phyloP scores from a whole-genome alignment of 2,797 vertebrate genomes.

The Anniella stebbinsi region DNA sequence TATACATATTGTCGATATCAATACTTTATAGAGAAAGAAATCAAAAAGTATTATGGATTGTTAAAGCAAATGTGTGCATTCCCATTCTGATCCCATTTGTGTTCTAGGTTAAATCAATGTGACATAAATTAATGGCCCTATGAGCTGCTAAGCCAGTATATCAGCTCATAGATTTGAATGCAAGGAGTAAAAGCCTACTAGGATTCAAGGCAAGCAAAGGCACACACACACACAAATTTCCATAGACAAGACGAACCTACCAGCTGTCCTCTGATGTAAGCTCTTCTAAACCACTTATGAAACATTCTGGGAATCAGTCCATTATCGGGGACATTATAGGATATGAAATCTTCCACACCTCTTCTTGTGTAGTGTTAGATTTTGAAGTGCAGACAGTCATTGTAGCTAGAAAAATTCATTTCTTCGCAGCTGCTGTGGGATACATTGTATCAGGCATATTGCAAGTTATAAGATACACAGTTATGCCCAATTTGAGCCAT shows the following conservation, averaged over 20 bases:
- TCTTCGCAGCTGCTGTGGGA: background rate
- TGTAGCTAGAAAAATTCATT: too few relatives aligned
- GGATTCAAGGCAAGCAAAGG: background rate
- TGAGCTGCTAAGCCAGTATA: conserved; percentile 5
- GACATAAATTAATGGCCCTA: conserved; percentile 15
- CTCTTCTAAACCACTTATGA: background rate
- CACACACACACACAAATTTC: background rate
- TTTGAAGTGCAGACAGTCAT: too few relatives aligned
- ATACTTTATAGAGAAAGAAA: background rate
- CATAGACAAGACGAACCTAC: background rate
- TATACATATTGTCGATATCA: conserved; percentile 24
- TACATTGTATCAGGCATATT: background rate
- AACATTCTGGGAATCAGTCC: background rate
- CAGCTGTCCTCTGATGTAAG: background rate
- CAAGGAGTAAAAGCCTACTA: background rate
- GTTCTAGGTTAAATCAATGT: conserved; percentile 30
- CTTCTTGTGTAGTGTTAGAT: background rate
- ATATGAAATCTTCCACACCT: background rate
- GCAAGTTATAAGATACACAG: background rate
- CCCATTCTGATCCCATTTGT: conserved; percentile 27
- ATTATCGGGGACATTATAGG: background rate
- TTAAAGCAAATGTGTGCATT: conserved; percentile 23
- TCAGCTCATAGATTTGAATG: background rate
- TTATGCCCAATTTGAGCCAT: background rate
- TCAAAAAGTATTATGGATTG: background rate